Evolutionary conservation across 2,113 vertebrate species (phyloP).

Genomic region (Drymodes brunneopygia): DNA sequence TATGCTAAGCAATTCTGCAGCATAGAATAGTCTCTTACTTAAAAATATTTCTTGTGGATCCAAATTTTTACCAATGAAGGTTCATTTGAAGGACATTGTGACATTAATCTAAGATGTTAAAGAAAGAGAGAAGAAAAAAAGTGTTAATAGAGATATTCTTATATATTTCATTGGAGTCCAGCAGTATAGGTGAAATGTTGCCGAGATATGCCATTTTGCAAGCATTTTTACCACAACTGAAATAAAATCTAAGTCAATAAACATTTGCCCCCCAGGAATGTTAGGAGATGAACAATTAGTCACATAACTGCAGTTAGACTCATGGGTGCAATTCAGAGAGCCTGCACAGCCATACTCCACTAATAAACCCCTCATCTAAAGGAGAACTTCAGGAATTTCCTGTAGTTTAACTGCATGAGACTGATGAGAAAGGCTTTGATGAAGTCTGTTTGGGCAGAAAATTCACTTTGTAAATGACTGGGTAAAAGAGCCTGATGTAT

Average conservation of each 20-base stretch:
- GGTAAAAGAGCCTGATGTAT: neutral
- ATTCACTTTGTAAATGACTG: neutral
- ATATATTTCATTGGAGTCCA: neutral
- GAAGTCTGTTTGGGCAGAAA: neutral
- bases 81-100: neutral
- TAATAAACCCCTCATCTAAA: neutral
- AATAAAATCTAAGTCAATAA: neutral
- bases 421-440: neutral
- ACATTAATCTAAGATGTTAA: neutral
- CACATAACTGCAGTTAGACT: neutral
- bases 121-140: neutral
- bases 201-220: neutral
- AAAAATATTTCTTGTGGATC: neutral
- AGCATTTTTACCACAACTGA: neutral
- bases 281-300: neutral
- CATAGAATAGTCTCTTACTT: neutral
- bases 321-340: neutral
- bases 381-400: neutral
- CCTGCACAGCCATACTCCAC: accelerated
- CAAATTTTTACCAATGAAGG: neutral
- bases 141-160: neutral
- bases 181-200: neutral
- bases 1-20: neutral
- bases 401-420: neutral
- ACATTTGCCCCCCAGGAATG: neutral